These are phyloP conservation scores for Speoplatyrhinus poulsoni DNA, from an alignment of 2,113 vertebrate species.

Conservation along the genomic window DNA sequence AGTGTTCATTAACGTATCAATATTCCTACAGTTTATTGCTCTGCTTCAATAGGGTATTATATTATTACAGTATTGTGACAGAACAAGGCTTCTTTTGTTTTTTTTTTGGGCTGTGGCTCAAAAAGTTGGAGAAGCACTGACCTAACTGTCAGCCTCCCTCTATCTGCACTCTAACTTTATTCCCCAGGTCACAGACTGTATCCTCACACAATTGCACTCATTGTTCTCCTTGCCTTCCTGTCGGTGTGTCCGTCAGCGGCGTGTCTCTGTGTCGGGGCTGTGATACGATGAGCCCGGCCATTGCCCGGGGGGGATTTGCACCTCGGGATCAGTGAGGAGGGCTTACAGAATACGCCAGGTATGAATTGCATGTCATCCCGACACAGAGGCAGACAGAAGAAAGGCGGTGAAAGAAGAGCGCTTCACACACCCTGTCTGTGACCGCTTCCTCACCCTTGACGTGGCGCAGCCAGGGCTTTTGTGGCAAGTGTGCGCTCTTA, in stretches of 20 bases:
- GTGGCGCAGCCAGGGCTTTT: slow-evolving; percentile 62
- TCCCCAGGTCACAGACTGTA: slow-evolving; percentile 60
- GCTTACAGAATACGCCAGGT: slow-evolving; percentile 72
- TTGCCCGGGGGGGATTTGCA: slow-evolving; percentile 70
- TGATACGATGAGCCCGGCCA: slow-evolving; percentile 64
- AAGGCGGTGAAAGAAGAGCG: slow-evolving; percentile 68
- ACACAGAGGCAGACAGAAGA: slow-evolving; percentile 66
- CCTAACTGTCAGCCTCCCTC: slow-evolving; percentile 51
- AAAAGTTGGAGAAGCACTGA: not conserved
- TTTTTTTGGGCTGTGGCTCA: not conserved
- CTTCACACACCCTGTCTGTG: slow-evolving; percentile 75
- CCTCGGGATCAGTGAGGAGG: slow-evolving; percentile 70
- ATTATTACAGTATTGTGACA: too few relatives aligned
- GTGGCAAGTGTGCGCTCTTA: slow-evolving; percentile 65
- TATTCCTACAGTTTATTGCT: too few relatives aligned
- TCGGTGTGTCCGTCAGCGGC: slow-evolving; percentile 54
- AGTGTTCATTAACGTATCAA: too few relatives aligned
- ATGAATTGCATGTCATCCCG: slow-evolving; percentile 72
- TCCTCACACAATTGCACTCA: slow-evolving; percentile 66
- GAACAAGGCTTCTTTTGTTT: too few relatives aligned
- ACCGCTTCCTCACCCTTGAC: slow-evolving; percentile 75
- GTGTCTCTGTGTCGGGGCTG: slow-evolving; percentile 51
- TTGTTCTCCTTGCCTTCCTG: slow-evolving; percentile 66
- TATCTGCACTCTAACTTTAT: slow-evolving; percentile 62
- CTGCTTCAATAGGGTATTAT: too few relatives aligned